phyloP scores from a whole-genome alignment of 2,888 invertebrate species.

The Acanthosoma haemorrhoidale region DNA sequence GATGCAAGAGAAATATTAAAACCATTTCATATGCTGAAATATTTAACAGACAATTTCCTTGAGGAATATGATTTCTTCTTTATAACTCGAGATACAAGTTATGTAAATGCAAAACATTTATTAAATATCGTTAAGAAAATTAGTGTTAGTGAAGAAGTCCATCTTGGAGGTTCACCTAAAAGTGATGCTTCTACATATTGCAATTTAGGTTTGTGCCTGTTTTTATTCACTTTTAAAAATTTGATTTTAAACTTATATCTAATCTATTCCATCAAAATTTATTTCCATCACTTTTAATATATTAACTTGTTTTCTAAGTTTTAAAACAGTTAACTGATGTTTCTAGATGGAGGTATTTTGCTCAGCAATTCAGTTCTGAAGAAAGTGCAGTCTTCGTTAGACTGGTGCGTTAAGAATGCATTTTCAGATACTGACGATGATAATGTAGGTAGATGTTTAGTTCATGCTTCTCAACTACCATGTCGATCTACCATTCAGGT shows the following conservation, averaged over 20 bases:
- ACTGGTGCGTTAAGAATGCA: constrained; percentile 85
- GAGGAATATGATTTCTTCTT: constrained; percentile 92
- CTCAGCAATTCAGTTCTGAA: constrained; percentile 81
- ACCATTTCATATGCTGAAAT: constrained; percentile 83
- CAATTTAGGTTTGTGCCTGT: constrained; percentile 59
- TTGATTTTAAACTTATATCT: background rate
- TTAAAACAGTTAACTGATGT: constrained; percentile 40
- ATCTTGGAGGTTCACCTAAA: constrained; percentile 65
- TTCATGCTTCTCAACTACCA: constrained; percentile 61
- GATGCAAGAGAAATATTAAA: constrained; percentile 69
- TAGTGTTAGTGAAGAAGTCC: constrained; percentile 78
- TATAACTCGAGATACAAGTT: constrained; percentile 76
- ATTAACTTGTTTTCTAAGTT: background rate
- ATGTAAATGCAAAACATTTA: constrained; percentile 73
- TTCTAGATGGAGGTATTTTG: constrained; percentile 75
- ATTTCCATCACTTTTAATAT: background rate
- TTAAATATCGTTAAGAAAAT: constrained; percentile 66
- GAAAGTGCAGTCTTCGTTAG: constrained; percentile 68
- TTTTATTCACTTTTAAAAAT: background rate
- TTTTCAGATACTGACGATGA: constrained; percentile 76
- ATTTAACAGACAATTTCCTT: constrained; percentile 80
- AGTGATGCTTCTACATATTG: constrained; percentile 57
- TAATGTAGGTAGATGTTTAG: constrained; percentile 81
- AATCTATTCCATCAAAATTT: background rate
- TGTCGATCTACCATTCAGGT: constrained; percentile 58